Evolutionary conservation across 2,888 invertebrate species (phyloP), one percentile per base, ranked within the genome.

Genomic region (Apotomis capreana): DNA sequence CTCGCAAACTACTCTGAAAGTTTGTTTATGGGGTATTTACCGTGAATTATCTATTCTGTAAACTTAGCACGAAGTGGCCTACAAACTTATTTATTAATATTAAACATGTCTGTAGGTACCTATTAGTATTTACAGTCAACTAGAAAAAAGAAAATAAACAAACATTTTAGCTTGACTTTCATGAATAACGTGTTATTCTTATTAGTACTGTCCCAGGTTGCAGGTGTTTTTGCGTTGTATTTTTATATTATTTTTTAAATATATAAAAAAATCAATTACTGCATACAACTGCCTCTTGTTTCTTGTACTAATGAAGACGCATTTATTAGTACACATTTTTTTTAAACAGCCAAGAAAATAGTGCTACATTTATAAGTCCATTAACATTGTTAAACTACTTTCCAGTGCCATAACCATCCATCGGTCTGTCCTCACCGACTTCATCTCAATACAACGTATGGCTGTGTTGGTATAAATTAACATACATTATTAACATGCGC

Each of bases 1-100:
- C 26, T 26, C 44, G 5, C 15, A 44, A 68, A 60, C 52, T 26
- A 40, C 60, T 52, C 52, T 26, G 46, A 6, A 60, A 68, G 59
- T 60, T 60, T 60, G 40, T 68, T 60, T 68, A 68, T 60, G 13
- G 60, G 59, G 60, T 68, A 60, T 68, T 68, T 44, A 60, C 37
- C 15, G 60, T 68, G 68, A 68, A n/a, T 68, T 68, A 68, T 68
- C 52, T 60, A 26, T 26, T 12, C 8, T 68, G 68, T 60, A 36
- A 54, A 68, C 68, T 44, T 40, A 13, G 40, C 44, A 8, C 55
- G 15, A 65, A 51, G 51, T 52, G 59, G 59, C 60, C 52, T 44
- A 68, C 52, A 68, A 37, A 58, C 26, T 13, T 49, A 58, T 40
- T 58, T 58, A 58, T 58, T 58, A n/a, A 37, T n/a, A 58, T 37